Base-by-base conservation (phyloP, 1,140 invertebrate genomes). In the Hyposmocoma kahamanoa region DNA sequence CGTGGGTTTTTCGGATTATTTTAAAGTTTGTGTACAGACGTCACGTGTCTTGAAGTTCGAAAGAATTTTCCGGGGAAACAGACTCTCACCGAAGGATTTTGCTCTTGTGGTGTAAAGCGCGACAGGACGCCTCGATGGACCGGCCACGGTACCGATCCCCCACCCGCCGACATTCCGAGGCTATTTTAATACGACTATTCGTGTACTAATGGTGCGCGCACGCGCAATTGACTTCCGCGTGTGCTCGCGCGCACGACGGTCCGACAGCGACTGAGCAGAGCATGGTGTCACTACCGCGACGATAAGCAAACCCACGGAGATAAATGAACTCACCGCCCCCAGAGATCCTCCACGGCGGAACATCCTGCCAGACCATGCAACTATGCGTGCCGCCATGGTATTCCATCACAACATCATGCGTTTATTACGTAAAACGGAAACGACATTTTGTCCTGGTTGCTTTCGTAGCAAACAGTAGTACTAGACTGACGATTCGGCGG, bases 81-180 rank as follows among this genome's bases (percentile, higher is more conserved):
- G 56, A 65, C 56, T 70, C 74, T 83, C 75, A 82, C 79, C 79
- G 67, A 73, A 77, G 79, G 79, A 69, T 86, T 81, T 18, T 76
- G 79, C 49, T 82, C 75, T 15, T 85, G 64, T 22, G 74, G 72
- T 52, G 72, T 56, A 59, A 65, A 87, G 56, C 87, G 88, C 42
- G 88, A 88, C 59, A 90, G 89, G 68, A 89, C 88, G 56, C 91
- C 88, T 54, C 89, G 90, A 60, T 88, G 87, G 50, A 93, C 88
- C 41, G 91, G 90, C 91, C 92, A 93, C 67, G 91, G 91, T 63
- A 88, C 90, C 55, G 88, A 83, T 56, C 87, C 82, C 66, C 89
- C 90, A 56, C 88, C 76, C 64, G 78, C 65, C 62, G 77, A 81
- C 80, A 84, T 85, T 81, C 78, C 73, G 67, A 45, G 62, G 73